These are phyloP conservation scores for Acanthacorydalis orientalis DNA, from an alignment of 2,888 invertebrate genomes.

Conservation along the genomic window DNA sequence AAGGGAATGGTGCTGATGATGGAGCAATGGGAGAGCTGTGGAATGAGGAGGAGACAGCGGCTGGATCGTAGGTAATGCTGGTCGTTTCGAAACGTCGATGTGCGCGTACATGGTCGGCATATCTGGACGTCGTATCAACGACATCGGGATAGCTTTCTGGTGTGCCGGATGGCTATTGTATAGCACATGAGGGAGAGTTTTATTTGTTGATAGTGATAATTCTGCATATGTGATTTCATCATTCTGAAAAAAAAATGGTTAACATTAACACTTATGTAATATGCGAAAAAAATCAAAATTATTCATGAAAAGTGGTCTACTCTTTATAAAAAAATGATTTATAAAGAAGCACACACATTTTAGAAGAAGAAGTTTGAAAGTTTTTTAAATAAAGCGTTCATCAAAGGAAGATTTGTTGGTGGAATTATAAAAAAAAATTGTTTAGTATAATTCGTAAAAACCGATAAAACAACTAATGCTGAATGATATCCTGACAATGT, in stretches of 20 bases:
- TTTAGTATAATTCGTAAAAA: no score
- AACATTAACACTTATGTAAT: not conserved
- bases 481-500: no score
- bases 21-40: constrained; percentile 24
- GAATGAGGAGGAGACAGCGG: constrained; percentile 24
- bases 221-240: constrained; percentile 39
- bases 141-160: constrained; percentile 26
- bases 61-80: constrained; percentile 17
- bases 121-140: constrained; percentile 26
- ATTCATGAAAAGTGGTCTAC: no score
- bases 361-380: no score
- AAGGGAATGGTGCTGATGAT: constrained; percentile 16
- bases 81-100: constrained; percentile 28
- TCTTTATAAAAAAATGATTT: no score
- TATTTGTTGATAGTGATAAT: constrained; percentile 22
- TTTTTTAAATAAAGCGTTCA: no score
- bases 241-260: constrained; percentile 18
- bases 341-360: no score
- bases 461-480: no score
- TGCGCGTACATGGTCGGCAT: constrained; percentile 35
- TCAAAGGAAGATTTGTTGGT: no score
- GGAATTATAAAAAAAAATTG: no score
- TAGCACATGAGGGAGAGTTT: constrained; percentile 18
- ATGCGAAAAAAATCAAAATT: no score
- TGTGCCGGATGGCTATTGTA: constrained; percentile 17